These are phyloP conservation scores for Bombus terrestris DNA, from an alignment of 1,140 invertebrate species.

Conservation along the genomic window DNA sequence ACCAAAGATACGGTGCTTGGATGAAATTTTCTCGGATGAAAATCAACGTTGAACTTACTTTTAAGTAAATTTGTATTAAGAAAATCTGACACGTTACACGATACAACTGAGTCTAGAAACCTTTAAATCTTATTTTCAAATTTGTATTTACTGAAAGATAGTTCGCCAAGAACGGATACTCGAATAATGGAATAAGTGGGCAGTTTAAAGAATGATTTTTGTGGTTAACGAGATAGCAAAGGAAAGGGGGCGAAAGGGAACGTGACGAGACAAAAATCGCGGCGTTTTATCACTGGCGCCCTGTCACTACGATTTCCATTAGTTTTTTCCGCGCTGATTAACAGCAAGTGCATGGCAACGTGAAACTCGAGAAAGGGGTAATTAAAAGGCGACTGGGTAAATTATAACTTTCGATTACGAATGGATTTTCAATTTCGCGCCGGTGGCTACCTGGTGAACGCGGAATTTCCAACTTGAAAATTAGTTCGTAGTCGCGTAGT, in stretches of 20 bases:
- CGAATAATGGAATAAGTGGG: not conserved
- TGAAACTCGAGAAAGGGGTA: constrained; percentile 25
- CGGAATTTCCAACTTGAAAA: constrained; percentile 15
- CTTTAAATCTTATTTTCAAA: too few species aligned
- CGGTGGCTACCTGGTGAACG: not conserved
- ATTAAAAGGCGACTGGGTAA: constrained; percentile 34
- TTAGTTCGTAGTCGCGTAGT: constrained; percentile 1
- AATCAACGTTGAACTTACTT: too few species aligned
- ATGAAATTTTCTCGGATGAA: too few species aligned
- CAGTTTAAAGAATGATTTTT: not conserved
- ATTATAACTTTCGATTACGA: constrained; percentile 35
- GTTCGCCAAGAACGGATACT: too few species aligned
- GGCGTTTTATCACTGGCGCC: not conserved
- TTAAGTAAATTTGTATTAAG: too few species aligned
- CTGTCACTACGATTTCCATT: not conserved
- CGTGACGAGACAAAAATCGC: not conserved
- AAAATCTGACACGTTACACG: too few species aligned
- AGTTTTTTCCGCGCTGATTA: constrained; percentile 7
- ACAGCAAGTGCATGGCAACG: not conserved
- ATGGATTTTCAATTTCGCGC: constrained; percentile 31
- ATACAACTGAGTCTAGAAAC: too few species aligned
- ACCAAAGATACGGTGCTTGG: too few species aligned
- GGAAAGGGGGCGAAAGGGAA: not conserved
- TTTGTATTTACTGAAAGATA: too few species aligned
- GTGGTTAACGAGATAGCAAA: not conserved